Conservation (phyloP, 2,888 invertebrate species). For the Kryphioiulus occultus region DNA sequence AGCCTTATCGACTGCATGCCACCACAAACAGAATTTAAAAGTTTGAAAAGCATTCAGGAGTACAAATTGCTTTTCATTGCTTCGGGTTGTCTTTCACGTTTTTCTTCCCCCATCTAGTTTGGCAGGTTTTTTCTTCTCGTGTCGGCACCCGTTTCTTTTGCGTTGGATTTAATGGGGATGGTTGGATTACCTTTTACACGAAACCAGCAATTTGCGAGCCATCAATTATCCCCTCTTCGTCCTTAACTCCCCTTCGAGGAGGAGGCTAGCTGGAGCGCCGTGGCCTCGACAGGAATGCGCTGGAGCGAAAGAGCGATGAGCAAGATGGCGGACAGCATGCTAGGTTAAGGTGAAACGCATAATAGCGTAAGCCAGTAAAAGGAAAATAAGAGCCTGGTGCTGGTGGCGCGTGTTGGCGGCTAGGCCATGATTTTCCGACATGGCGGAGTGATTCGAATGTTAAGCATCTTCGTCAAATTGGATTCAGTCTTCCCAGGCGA, state of each 20-base stretch:
- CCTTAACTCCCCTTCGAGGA: not conserved
- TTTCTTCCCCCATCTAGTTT: not conserved
- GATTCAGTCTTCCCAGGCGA: not conserved
- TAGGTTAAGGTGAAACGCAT: not conserved
- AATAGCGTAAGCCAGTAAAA: no score
- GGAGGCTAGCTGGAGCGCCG: no score
- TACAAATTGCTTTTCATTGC: no score
- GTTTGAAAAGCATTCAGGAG: no score
- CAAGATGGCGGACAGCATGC: not conserved
- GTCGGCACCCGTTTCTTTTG: not conserved
- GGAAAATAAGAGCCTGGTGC: no score
- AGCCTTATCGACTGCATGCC: no score
- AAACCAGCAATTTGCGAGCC: not conserved
- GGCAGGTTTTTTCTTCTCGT: not conserved
- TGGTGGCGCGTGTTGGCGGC: not conserved
- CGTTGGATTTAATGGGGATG: not conserved
- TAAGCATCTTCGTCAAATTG: conserved; percentile 17
- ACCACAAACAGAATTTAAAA: no score
- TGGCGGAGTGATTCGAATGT: conserved; percentile 20
- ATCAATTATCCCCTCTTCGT: not conserved
- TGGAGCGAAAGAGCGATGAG: not conserved
- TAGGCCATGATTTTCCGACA: not conserved
- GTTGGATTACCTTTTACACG: not conserved
- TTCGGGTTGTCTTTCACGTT: no score
- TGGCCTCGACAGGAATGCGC: not conserved